Evolutionary conservation across 2,888 invertebrate species (phyloP).

Genomic region (Palloptera scutellata): DNA sequence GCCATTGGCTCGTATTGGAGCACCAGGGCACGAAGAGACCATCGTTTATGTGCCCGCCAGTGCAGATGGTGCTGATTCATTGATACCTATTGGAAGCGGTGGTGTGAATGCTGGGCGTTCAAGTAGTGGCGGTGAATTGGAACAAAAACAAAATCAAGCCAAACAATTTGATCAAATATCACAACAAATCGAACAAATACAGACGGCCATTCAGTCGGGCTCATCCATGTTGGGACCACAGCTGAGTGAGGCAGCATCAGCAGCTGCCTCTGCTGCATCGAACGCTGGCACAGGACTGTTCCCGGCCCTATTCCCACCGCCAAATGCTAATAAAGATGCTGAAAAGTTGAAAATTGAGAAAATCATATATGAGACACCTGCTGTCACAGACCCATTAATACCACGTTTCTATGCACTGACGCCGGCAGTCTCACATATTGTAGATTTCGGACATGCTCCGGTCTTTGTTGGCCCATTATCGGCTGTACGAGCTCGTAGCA

Average conservation of each 20-base stretch:
- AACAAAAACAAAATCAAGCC: conserved; percentile 29
- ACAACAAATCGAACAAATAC: conserved; percentile 40
- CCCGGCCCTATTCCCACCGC: conserved; percentile 40
- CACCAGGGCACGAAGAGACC: conserved; percentile 56
- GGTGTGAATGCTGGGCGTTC: conserved; percentile 43
- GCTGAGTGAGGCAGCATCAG: conserved; percentile 48
- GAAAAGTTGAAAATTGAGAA: conserved; percentile 22
- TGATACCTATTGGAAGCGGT: conserved; percentile 43
- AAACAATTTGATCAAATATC: conserved; percentile 47
- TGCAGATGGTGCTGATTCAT: conserved; percentile 45
- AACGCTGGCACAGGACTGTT: conserved; percentile 45
- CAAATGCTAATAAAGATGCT: conserved; percentile 27
- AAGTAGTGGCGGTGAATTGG: conserved; percentile 14
- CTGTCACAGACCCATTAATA: conserved; percentile 49
- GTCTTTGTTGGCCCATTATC: conserved; percentile 50
- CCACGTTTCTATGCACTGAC: conserved; percentile 52
- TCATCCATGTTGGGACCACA: conserved; percentile 46
- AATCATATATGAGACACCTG: conserved; percentile 40
- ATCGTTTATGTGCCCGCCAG: conserved; percentile 59
- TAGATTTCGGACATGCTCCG: conserved; percentile 56
- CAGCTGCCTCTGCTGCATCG: conserved; percentile 43
- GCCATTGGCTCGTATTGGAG: conserved; percentile 56
- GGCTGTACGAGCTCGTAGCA: conserved; percentile 55
- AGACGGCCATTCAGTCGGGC: conserved; percentile 45
- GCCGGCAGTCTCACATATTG: conserved; percentile 50